A percentile compares a stretch with the other conserved stretches of the same genome.
Conservation (phyloP, 2,113 vertebrate species). For the Pollimyrus isidori region DNA sequence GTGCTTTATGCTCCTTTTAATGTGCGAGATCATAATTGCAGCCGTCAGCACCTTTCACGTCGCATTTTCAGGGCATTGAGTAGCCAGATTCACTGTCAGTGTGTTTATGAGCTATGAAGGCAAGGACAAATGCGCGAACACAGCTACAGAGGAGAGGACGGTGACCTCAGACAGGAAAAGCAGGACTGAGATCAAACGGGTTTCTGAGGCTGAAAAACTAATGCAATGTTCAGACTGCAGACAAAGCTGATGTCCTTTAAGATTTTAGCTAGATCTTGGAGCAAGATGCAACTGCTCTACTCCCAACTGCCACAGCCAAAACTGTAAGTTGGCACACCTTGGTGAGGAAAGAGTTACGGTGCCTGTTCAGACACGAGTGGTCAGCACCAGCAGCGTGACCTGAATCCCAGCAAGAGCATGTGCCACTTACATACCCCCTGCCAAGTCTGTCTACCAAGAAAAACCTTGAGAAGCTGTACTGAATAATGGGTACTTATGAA, state of each 20-base stretch:
- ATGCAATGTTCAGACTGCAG: neutral
- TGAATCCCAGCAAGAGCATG: neutral
- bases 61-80: neutral
- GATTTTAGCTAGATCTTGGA: neutral
- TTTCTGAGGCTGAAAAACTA: too few species aligned
- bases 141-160: neutral
- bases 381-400: neutral
- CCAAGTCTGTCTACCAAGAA: neutral
- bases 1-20: neutral
- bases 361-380: neutral
- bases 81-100: neutral
- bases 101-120: neutral
- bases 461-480: neutral
- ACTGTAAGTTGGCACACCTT: neutral
- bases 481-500: neutral
- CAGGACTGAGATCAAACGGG: neutral
- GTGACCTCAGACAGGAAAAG: neutral
- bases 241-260: neutral
- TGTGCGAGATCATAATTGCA: neutral
- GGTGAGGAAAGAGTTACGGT: neutral
- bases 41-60: constrained; percentile 3
- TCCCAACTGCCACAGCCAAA: neutral
- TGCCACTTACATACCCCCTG: neutral
- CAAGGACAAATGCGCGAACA: neutral
- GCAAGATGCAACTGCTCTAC: neutral